A percentile compares a stretch with the other conserved stretches of the same genome.
Conservation (phyloP, 2,888 invertebrate species). For the Ochropacha duplaris region DNA sequence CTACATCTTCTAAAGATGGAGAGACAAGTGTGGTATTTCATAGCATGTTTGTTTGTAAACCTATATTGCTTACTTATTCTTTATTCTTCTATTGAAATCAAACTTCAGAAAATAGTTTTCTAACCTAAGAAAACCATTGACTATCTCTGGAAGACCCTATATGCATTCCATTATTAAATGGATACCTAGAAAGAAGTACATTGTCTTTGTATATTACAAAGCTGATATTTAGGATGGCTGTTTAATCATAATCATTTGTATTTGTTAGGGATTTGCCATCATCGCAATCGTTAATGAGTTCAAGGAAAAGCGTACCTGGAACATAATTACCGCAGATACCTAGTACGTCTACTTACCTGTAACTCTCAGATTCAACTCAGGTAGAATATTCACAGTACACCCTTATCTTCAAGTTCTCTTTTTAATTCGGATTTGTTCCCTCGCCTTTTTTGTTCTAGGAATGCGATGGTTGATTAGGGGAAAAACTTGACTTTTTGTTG, state of each 20-base stretch:
- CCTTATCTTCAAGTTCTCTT: conserved; percentile 29
- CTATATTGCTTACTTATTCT: too few relatives aligned
- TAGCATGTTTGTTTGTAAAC: too few relatives aligned
- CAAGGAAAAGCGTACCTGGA: neutral
- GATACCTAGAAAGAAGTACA: too few relatives aligned
- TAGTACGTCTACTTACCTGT: neutral
- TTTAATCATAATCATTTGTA: neutral
- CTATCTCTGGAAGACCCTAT: too few relatives aligned
- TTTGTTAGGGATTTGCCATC: neutral
- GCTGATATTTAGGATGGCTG: neutral
- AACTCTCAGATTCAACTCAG: conserved; percentile 19
- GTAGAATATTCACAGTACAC: conserved; percentile 39
- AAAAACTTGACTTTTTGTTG: conserved; percentile 33
- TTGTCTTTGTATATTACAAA: too few relatives aligned
- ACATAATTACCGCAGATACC: neutral
- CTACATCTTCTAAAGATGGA: too few relatives aligned
- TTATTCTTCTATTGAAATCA: too few relatives aligned
- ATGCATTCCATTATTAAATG: too few relatives aligned
- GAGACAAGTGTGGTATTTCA: too few relatives aligned
- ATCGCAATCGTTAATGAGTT: neutral
- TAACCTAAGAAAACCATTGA: too few relatives aligned
- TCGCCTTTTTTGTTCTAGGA: conserved; percentile 18
- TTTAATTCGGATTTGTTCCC: conserved; percentile 26
- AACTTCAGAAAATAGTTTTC: too few relatives aligned
- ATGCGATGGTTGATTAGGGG: conserved; percentile 17